Evolutionary conservation across 2,113 vertebrate species (phyloP), one percentile per base, ranked within the genome.

Genomic region (Dendrocopos noguchii): DNA sequence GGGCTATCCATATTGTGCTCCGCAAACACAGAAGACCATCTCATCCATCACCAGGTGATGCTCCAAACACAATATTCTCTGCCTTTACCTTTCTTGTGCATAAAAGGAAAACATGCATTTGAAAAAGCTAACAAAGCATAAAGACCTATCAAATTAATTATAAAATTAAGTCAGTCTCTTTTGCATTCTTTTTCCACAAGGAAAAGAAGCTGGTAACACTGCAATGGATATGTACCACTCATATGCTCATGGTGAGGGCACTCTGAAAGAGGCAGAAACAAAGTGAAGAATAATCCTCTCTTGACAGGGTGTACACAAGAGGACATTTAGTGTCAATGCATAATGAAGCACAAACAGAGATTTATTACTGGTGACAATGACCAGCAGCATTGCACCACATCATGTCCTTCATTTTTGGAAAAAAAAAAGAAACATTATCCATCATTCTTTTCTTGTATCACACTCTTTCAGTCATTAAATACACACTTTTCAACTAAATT

Each of bases 401-500:
- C 3, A 3, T 47, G 29, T 9, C 0, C 19, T 77, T 90, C 66
- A 80, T 67, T 94, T 94, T 84, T 74, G 47, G 56, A 71, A 85
- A 86, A 60, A 11, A 70, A 85, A 86, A 60, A n/a, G 28, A 92
- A 78, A 80, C 0, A 0, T 63, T 70, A 88, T 56, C 33, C 57
- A 77, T 73, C 56, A 74, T 80, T 85, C 14, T 71, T 85, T 24
- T 29, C 64, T 90, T 70, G 27, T 22, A 36, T 84, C 78, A 52
- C 44, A 72, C 12, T 71, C 12, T 80, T 85, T 60, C 36, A 70
- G 33, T 72, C 90, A 90, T 76, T 84, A 87, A 90, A 80, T n/a
- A 68, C 18, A 88, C 21, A 47, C 29, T 95, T 93, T 78, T 81
- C 53, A 90, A 57, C 17, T 86, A 86, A 67, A 81, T 84, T 78